Base-by-base conservation (phyloP, 1,140 invertebrate species). In the Rhyacophila brunnea region DNA sequence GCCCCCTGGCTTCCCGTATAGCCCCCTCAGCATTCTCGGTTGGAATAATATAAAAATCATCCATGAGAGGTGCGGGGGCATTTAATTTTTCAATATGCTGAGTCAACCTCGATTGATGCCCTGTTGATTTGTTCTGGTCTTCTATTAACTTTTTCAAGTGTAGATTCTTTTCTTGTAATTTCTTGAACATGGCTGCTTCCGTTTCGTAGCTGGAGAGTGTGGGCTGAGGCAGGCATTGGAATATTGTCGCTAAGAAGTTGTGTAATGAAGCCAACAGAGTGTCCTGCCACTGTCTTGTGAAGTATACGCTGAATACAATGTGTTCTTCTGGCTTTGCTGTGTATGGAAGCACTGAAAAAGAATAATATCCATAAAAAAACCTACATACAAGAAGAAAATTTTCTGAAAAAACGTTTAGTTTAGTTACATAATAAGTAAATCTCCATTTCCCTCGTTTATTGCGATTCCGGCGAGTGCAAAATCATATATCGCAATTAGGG, bases 281-380 rank as follows among this genome's bases (percentile, higher is more conserved):
- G 69, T 98, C 95, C 71, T 97, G 95, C 95, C 95, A 98, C 54
- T 93, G 90, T 61, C 90, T 87, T 23, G 88, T 93, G 72, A 97
- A 98, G 71, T 94, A 92, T 32, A 94, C 83, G 15, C 87, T 84
- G 76, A 95, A 98, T 44, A 82, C 83, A 32, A 88, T 84, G 73
- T 93, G 92, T 68, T 96, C 93, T 77, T 96, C 92, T 10, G 93
- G 91, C 74, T 91, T 93, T 71, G 89, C 89, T 17, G 94, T 83
- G 72, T 93, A 98, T 5, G 94, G 93, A 53, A 98, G 81, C 71
- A 91, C 93, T 95, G 72, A 72, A 83, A 80, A 60, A 59, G 3
- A 19, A 45, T 47, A 42, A 42, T 28, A 28, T 28, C 9, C 23
- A 28, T 28, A 28, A 28, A 28, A 28, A 3, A 28, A 28, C 4